These are phyloP conservation scores for Aphodius granarius DNA, from an alignment of 2,888 invertebrate genomes.

Conservation along the genomic window DNA sequence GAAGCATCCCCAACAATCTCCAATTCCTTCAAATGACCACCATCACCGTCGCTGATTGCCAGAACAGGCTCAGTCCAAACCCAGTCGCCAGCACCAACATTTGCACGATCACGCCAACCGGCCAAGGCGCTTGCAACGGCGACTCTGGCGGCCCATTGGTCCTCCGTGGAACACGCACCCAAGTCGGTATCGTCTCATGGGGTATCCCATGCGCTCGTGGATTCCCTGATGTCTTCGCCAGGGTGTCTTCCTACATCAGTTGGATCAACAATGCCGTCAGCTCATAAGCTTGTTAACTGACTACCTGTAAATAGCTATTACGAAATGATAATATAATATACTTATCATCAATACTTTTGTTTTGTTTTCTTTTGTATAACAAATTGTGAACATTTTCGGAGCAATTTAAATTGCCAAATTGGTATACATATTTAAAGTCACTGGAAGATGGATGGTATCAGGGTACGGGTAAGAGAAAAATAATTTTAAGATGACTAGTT, in stretches of 20 bases:
- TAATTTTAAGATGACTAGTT: no score
- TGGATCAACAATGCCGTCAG: conserved; percentile 49
- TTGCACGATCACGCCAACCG: conserved; percentile 60
- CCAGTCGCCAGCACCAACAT: conserved; percentile 58
- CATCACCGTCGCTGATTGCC: conserved; percentile 57
- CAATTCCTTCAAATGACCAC: conserved; percentile 59
- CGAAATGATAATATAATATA: no score
- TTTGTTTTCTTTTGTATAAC: no score
- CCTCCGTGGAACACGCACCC: conserved; percentile 40
- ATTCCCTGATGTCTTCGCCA: conserved; percentile 59
- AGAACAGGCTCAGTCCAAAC: conserved; percentile 49
- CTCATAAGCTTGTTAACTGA: not conserved
- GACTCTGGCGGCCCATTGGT: conserved; percentile 61
- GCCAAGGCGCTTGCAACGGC: conserved; percentile 62
- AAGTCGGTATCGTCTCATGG: conserved; percentile 60
- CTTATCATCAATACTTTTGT: no score
- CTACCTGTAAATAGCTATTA: no score
- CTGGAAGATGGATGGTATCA: no score
- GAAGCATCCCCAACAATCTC: conserved; percentile 57
- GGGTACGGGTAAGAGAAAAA: no score
- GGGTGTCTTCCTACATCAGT: conserved; percentile 53
- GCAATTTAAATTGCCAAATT: no score
- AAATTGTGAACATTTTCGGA: no score
- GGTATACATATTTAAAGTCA: no score
- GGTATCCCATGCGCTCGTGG: conserved; percentile 59